Base-by-base conservation (phyloP, 37 sponge, comb jelly and placozoan genomes). In the Halichondria panicea region DNA sequence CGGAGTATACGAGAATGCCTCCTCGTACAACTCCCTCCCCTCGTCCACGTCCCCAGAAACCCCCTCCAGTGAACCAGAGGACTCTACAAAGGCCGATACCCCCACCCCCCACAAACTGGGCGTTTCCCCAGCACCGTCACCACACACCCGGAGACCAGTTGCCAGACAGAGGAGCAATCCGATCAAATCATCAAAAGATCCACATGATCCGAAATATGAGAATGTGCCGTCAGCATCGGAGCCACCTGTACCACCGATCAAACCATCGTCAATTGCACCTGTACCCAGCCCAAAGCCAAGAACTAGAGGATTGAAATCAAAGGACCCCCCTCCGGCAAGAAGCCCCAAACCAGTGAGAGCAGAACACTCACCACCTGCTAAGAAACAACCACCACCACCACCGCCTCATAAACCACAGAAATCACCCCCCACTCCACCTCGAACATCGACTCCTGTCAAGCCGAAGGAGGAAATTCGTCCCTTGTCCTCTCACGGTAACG, bases 101-200 rank as follows among this genome's bases (percentile, higher is more conserved):
- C 30, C 18, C 18, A 58, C n/a, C n/a, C n/a, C n/a, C n/a, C n/a
- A n/a, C n/a, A n/a, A n/a, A n/a, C n/a, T n/a, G n/a, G n/a, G 28
- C n/a, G 24, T 58, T 30, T 31, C 59, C 4, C 59, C 59, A 58
- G 59, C 59, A 5, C 30, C 28, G 18, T 25, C 13, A 7, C n/a
- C n/a, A 12, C 59, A 31, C 4, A 12, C 53, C 53, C 12, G 18
- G 15, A 50, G 12, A 50, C 59, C 59, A 5, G 18, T 58, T 7
- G 59, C 59, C 18, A 58, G 28, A 58, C 59, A 58, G 59, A 58
- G 59, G 24, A 15, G 59, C 28, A 48, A 48, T 15, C 52, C 52
- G 15, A 48, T 18, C n/a, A n/a, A n/a, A n/a, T n/a, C n/a, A n/a
- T n/a, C n/a, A n/a, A n/a, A n/a, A n/a, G n/a, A n/a, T n/a, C n/a